Base-by-base conservation (phyloP, 2,888 invertebrate species). In the Pollenia amentaria region DNA sequence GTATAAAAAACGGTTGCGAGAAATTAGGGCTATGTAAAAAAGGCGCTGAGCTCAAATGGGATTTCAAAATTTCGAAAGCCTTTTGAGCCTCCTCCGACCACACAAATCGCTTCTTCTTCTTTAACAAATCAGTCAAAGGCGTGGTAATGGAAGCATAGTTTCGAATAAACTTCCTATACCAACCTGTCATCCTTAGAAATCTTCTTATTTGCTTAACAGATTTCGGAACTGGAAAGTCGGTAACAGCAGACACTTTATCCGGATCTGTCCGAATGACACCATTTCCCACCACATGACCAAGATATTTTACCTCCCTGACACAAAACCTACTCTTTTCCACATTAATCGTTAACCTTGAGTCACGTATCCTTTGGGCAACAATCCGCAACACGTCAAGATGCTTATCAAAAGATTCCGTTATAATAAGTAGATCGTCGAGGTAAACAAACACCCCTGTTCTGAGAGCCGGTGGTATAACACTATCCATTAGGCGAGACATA, bases 251-350 rank as follows among this genome's bases (percentile, higher is more conserved):
- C n/a, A 65, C 21, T 46, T 65, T 87, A 1, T 75, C 83, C 3
- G 81, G 78, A 72, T 87, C 87, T 12, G 81, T 69, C 57, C 78
- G 65, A 21, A 65, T 65, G 12, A 46, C 65, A 18, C 69, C 51
- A 6, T 87, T 76, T 2, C 84, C 83, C 6, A 88, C 82, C 53
- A 87, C 21, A 40, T 78, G 77, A 8, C 88, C 87, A 21, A 88
- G 38, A 38, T 77, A 85, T 7, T 78, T 72, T 6, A 87, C 84
- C 2, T 78, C 70, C 21, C 65, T 62, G 3, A 86, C 64, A 16
- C 83, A 83, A 48, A 86, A 86, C 11, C 64, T 75, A 12, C 40
- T 51, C 18, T 65, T 77, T 46, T 44, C 77, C 14, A 77, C 65
- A 6, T 65, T 77, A 14, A 77, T 67, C 3, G 65, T 77, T 44